Evolutionary conservation across 2,113 vertebrate genomes (phyloP).

Genomic region (Menidia beryllina): DNA sequence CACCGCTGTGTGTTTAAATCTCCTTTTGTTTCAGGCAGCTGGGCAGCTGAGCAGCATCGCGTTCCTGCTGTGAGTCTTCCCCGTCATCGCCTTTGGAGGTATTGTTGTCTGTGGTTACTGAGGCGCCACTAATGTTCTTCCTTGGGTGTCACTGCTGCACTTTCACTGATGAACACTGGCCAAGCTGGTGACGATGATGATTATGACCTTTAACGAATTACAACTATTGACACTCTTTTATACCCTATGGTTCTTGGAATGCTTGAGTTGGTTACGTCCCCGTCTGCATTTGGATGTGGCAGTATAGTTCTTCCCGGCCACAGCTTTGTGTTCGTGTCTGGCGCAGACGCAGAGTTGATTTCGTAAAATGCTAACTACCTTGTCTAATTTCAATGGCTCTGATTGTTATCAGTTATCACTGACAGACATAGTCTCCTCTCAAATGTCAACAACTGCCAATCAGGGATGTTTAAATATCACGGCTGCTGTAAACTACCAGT

Average conservation of each 20-base stretch:
- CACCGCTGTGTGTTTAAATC: conserved; percentile 28
- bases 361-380: conserved; percentile 48
- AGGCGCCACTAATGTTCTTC: conserved; percentile 37
- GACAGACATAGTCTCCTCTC: conserved; percentile 30
- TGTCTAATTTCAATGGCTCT: conserved; percentile 38
- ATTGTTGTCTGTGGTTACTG: conserved; percentile 23
- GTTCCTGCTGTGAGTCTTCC: conserved; percentile 17
- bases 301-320: conserved; percentile 3
- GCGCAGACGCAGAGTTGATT: not conserved
- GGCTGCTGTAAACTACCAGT: conserved; percentile 22
- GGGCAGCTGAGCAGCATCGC: conserved; percentile 39
- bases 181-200: not conserved
- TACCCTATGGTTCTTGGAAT: not conserved
- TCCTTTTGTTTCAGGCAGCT: conserved; percentile 44
- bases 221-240: not conserved
- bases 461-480: conserved; percentile 64
- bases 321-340: conserved; percentile 1
- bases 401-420: conserved; percentile 48
- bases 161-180: conserved; percentile 17
- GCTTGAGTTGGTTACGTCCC: not conserved
- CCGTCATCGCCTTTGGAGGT: conserved; percentile 25
- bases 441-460: conserved; percentile 73
- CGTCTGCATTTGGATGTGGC: not conserved
- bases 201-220: conserved; percentile 5
- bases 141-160: conserved; percentile 18